Evolutionary conservation across 2,888 invertebrate genomes (phyloP), one percentile per base, ranked within the genome.

Genomic region (Nomada lathburiana): DNA sequence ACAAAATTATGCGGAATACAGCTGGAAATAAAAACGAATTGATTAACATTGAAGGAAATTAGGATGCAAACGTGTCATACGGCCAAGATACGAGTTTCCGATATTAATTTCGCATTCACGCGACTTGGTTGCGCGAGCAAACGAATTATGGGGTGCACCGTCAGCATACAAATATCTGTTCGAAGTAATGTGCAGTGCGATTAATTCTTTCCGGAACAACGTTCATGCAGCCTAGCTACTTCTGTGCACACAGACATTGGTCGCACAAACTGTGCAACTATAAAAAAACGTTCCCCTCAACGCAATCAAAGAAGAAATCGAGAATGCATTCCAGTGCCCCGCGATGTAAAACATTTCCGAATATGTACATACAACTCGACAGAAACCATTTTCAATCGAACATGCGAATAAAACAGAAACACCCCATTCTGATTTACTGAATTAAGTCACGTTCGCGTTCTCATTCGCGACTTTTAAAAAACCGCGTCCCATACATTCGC

Each of bases 11-110:
- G 29, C 18, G 5, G 67, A 74, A 74, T 42, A 29, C 16, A 11
- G 36, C 10, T 13, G 16, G 4, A 18, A 59, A 65, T 18, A 50
- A 18, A 74, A 65, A 36, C 36, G 36, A 44, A 36, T 75, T 68
- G 62, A 75, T 68, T 75, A 62, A 70, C 47, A 36, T 9, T 36
- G 29, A 50, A 65, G 18, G 44, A 72, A 77, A 71, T 65, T 65
- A n/a, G 29, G 60, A 77, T 64, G 13, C n/a, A 18, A 36, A 36
- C 36, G 5, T 36, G 7, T 29, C 29, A 7, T 29, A 29, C 7
- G 29, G 29, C 29, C 29, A 74, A 74, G 50, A 59, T 68, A 68
- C 42, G 68, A 44, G 64, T 60, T 65, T 67, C 65, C 65, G 13
- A 65, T 76, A 76, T 71, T 42, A 44, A 65, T 44, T 72, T 71